These are phyloP conservation scores for Apostichopus californicus DNA, from an alignment of 35 echinoderm and acorn worm genomes.

Conservation along the genomic window DNA sequence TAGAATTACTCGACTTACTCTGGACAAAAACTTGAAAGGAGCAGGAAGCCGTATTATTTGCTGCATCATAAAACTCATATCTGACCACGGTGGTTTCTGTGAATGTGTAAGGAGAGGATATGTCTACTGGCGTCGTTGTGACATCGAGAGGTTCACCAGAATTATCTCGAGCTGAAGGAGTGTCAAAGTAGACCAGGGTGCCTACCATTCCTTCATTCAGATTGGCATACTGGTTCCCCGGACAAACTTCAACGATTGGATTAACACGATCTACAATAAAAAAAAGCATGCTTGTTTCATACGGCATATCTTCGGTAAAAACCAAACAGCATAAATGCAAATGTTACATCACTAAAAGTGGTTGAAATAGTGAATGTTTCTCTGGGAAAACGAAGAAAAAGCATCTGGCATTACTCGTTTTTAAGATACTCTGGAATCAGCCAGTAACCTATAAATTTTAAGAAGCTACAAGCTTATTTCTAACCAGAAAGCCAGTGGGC, in stretches of 20 bases:
- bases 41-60: constrained; percentile 55
- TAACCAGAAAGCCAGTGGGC: too few relatives aligned
- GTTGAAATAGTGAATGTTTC: too few relatives aligned
- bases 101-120: constrained; percentile 77
- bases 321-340: too few relatives aligned
- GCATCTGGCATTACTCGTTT: too few relatives aligned
- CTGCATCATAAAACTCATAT: constrained; percentile 65
- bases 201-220: constrained; percentile 23
- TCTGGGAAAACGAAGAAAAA: too few relatives aligned
- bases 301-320: too few relatives aligned
- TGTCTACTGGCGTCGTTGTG: constrained; percentile 43
- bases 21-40: constrained; percentile 59
- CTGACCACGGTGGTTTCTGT: constrained; percentile 56
- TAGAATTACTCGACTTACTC: constrained; percentile 48
- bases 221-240: constrained; percentile 46
- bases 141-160: constrained; percentile 45
- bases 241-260: constrained; percentile 68
- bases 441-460: too few relatives aligned
- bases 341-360: too few relatives aligned
- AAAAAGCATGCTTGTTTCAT: too few relatives aligned
- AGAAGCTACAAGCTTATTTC: too few relatives aligned
- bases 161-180: constrained; percentile 69
- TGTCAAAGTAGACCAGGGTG: constrained; percentile 57
- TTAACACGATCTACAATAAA: constrained; percentile 53
- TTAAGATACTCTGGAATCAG: too few relatives aligned